Conservation (phyloP, 2,113 vertebrate genomes). For the Chamaetylas fuelleborni region DNA sequence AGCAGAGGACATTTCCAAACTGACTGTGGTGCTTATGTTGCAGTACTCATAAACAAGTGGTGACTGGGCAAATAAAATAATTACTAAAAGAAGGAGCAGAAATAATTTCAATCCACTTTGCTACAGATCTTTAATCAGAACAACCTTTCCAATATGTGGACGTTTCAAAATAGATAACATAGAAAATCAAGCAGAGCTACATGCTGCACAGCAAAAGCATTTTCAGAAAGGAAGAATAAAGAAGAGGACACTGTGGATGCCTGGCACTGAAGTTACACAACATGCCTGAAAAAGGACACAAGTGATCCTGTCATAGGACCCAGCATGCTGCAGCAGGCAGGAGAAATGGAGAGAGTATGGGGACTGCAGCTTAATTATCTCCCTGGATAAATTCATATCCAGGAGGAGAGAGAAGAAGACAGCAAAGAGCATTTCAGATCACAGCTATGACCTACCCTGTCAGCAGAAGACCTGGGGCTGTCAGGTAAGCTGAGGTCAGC, state of each 20-base stretch:
- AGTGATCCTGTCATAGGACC: background rate
- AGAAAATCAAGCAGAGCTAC: background rate
- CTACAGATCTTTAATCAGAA: background rate
- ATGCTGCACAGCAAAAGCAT: background rate
- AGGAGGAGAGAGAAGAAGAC: background rate
- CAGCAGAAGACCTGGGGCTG: background rate
- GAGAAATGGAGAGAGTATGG: background rate
- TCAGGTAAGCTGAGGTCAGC: constrained; percentile 22
- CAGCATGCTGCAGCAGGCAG: background rate
- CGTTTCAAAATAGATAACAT: background rate
- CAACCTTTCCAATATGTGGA: background rate
- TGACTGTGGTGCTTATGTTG: background rate
- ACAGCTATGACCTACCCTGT: background rate
- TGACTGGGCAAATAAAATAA: background rate
- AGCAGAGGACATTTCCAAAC: background rate
- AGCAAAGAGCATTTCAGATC: constrained; percentile 8
- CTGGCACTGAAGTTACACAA: background rate
- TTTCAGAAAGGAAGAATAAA: background rate
- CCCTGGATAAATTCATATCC: background rate
- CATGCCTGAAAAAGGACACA: background rate
- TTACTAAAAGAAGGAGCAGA: background rate
- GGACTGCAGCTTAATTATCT: background rate
- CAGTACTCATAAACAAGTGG: background rate
- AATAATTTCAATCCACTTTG: background rate
- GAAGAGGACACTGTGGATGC: background rate